Base-by-base conservation (phyloP, 2,113 vertebrate species). In the Stomatorhinus ivindoensis region DNA sequence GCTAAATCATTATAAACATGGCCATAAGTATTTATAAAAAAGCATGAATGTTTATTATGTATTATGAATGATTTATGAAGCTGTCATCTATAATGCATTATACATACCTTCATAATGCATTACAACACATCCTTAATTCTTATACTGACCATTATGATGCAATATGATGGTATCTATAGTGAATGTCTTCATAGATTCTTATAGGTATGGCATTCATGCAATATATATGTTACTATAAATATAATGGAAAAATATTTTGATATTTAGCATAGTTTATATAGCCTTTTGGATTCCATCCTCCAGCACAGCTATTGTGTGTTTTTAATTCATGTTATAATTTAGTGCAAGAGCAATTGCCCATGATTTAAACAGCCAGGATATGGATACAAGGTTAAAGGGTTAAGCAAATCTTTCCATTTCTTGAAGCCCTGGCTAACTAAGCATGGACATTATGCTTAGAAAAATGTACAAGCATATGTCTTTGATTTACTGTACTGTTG, bases 401-500 rank as follows among this genome's bases (percentile, higher is more conserved):
- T 24, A 69, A 48, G 87, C 61, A 50, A 76, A 27, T 69, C 4
- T 69, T 58, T 47, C 87, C 44, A 47, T 51, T 69, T 69, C 10
- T 86, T 44, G 50, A 61, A 27, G 42, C 85, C 73, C 31, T 17
- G 87, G 55, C n/a, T 44, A n/a, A 44, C 27, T 87, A 39, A 87
- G 42, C 50, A 53, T 31, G 61, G 31, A 61, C 11, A 83, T 11
- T 13, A 31, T 58, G 19, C 19, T 51, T 61, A 31, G 80, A 84
- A 69, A 80, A 35, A 48, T 21, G 39, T 24, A 24, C 19, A 39
- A 69, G 87, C 91, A 91, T 89, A 31, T 91, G 89, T 90, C 69
- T 90, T 91, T 89, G 61, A 91, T 91, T 89, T 90, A 82, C 35
- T 27, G 15, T 73, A n/a, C n/a, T 87, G 69, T 87, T 46, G 46